A percentile compares a stretch with the other conserved stretches of the same genome.
Evolutionary conservation across 2,113 vertebrate genomes (phyloP).

Genomic region (Prionailurus viverrinus): DNA sequence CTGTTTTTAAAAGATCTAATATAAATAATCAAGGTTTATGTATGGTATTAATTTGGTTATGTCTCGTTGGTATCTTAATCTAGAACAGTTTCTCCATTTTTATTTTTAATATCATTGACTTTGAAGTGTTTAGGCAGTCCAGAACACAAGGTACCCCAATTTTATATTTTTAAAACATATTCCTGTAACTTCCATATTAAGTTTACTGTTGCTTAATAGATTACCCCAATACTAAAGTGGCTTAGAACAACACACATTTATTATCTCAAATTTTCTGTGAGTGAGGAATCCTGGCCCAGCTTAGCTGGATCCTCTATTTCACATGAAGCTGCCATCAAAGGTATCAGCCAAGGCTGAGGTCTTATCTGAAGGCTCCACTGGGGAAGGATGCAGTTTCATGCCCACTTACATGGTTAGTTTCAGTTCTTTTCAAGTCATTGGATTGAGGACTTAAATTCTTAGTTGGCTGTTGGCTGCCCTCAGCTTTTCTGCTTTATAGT

Average conservation of each 20-base stretch:
- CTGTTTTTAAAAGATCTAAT: background rate
- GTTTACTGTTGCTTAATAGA: background rate
- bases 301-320: background rate
- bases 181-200: background rate
- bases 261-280: background rate
- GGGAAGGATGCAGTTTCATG: background rate
- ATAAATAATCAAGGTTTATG: background rate
- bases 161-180: constrained; percentile 13
- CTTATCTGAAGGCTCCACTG: background rate
- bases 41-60: background rate
- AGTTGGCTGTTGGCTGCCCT: background rate
- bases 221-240: background rate
- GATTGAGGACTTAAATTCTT: background rate
- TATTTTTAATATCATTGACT: background rate
- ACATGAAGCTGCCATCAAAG: background rate
- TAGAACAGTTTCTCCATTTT: background rate
- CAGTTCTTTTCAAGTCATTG: background rate
- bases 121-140: background rate
- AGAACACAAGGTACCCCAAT: background rate
- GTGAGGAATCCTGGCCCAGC: background rate
- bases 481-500: background rate
- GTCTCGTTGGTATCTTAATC: background rate
- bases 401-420: background rate
- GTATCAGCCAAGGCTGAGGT: background rate
- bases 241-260: background rate